Percentiles rank a stretch among this genome's conserved stretches.
phyloP scores from a whole-genome alignment of 2,888 invertebrate species.

The Oscheius sp. region DNA sequence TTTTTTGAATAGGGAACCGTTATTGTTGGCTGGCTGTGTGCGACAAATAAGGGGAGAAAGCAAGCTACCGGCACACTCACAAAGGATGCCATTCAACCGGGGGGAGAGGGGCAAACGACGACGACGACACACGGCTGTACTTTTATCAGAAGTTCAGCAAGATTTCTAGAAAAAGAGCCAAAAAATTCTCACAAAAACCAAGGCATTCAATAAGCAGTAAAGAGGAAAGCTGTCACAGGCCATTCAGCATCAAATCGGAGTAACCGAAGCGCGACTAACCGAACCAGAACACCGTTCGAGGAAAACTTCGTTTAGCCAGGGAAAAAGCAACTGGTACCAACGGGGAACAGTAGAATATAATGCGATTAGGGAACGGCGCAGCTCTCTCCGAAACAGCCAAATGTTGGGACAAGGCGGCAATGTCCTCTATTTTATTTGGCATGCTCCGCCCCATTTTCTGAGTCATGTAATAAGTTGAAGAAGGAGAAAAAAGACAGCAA shows the following conservation, averaged over 20 bases:
- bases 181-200: no score
- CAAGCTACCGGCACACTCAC: no score
- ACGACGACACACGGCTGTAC: not conserved
- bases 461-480: slow-evolving; percentile 34
- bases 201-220: slow-evolving; percentile 7
- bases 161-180: no score
- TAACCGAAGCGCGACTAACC: slow-evolving; percentile 25
- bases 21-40: not conserved
- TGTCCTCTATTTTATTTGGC: slow-evolving; percentile 20
- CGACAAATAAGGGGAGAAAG: no score
- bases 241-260: slow-evolving; percentile 6
- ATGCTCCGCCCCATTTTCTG: slow-evolving; percentile 16
- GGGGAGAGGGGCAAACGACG: no score
- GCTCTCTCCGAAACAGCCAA: not conserved
- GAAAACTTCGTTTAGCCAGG: not conserved
- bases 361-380: slow-evolving; percentile 10
- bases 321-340: slow-evolving; percentile 1
- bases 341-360: slow-evolving; percentile 7
- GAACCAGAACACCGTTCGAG: slow-evolving; percentile 11
- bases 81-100: no score
- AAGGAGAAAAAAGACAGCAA: not conserved
- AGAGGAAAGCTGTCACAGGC: slow-evolving; percentile 17
- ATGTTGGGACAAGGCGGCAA: not conserved
- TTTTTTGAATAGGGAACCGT: not conserved
- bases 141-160: no score